Evolutionary conservation across 2,888 invertebrate genomes (phyloP).

Genomic region (Chloromyia formosa): DNA sequence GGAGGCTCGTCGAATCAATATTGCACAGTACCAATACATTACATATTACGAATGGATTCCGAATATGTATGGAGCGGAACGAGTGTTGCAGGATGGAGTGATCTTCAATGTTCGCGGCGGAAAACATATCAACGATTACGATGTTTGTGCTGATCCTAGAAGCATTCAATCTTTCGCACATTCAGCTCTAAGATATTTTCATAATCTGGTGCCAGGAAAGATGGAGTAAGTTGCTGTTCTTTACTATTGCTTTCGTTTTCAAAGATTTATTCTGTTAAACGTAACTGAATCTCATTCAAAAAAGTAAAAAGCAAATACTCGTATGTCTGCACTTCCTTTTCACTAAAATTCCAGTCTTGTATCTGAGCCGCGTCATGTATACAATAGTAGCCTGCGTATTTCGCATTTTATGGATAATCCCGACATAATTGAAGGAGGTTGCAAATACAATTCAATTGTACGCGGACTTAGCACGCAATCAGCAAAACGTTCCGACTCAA

Average conservation of each 20-base stretch:
- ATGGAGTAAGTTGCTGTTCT: slow-evolving; percentile 62
- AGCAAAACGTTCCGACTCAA: slow-evolving; percentile 79
- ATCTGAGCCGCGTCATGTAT: slow-evolving; percentile 63
- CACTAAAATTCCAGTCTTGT: slow-evolving; percentile 65
- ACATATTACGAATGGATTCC: slow-evolving; percentile 68
- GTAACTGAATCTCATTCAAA: too few relatives aligned
- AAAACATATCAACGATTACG: slow-evolving; percentile 66
- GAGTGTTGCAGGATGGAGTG: slow-evolving; percentile 62
- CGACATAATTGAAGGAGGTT: slow-evolving; percentile 65
- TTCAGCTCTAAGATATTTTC: slow-evolving; percentile 73
- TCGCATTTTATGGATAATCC: slow-evolving; percentile 68
- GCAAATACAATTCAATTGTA: slow-evolving; percentile 75
- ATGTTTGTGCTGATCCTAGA: slow-evolving; percentile 67
- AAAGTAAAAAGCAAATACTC: too few relatives aligned
- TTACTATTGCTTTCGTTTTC: not conserved
- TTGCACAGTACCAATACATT: slow-evolving; percentile 66
- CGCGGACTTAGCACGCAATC: slow-evolving; percentile 81
- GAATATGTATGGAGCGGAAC: slow-evolving; percentile 63
- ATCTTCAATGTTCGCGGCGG: slow-evolving; percentile 58
- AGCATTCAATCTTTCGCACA: slow-evolving; percentile 71
- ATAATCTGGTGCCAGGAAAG: slow-evolving; percentile 68
- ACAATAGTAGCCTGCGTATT: slow-evolving; percentile 60
- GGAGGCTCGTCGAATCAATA: slow-evolving; percentile 65
- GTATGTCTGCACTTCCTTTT: too few relatives aligned
- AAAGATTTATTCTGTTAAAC: too few relatives aligned